Evolutionary conservation across 2,888 invertebrate species (phyloP).

Genomic region (Sepiola atlantica): DNA sequence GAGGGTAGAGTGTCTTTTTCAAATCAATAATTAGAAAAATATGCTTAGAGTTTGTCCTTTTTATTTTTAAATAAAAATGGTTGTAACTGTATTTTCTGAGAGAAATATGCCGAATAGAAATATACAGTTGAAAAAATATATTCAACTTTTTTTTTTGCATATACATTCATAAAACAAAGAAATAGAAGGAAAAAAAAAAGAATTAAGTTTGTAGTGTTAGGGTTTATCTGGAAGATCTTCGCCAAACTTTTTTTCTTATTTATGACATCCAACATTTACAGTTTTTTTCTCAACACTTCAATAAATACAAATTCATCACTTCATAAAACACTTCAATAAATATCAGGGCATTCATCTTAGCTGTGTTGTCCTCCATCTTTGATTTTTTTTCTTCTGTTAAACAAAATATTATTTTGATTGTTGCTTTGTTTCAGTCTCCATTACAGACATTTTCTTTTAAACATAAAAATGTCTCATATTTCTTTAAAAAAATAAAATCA

Average conservation of each 20-base stretch:
- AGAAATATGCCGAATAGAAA: not conserved
- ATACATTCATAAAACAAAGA: not conserved
- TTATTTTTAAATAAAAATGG: not conserved
- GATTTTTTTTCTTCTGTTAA: not conserved
- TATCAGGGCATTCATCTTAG: not conserved
- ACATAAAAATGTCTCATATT: too few species aligned
- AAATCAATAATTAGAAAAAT: not conserved
- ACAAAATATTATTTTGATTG: not conserved
- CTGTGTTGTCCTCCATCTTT: not conserved
- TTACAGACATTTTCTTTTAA: not conserved
- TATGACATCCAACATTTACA: slow-evolving; percentile 14
- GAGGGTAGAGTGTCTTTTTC: not conserved
- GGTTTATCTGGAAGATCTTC: slow-evolving; percentile 19
- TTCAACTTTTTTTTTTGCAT: not conserved
- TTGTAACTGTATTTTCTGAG: not conserved
- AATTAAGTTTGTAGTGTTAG: not conserved
- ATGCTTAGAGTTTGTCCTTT: too few species aligned
- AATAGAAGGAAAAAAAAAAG: not conserved
- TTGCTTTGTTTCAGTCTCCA: not conserved
- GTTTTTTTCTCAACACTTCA: not conserved
- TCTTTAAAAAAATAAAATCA: too few species aligned
- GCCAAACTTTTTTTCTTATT: not conserved
- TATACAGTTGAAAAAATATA: not conserved
- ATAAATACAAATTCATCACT: slow-evolving; percentile 16
- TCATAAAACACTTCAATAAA: slow-evolving; percentile 10